Base-by-base conservation (phyloP, 2,797 vertebrate genomes). In the Lutjanus campechanus region DNA sequence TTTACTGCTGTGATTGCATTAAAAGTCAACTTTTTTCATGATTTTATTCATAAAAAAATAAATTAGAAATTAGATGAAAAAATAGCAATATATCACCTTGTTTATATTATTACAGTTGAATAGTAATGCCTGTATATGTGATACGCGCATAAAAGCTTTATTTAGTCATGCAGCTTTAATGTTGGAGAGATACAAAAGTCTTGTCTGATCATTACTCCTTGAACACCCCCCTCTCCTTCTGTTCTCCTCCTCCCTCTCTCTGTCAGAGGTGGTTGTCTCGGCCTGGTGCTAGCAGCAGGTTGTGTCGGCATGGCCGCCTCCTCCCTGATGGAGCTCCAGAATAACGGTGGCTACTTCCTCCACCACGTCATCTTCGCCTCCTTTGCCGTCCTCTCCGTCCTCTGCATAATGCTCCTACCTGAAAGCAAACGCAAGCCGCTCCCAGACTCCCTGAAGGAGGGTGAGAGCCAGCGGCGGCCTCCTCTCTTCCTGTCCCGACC, bases 351-450 rank as follows among this genome's bases (percentile, higher is more conserved):
- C 54, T 97, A 97, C 94, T 98, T 98, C 93, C 95, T 98, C 72
- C 97, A 97, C 88, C 97, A 97, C 0, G 92, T 97, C n/a, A 85
- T 97, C 72, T 97, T 98, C 0, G 90, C 97, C 43, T 96, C 97
- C 56, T 98, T 97, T 8, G 95, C 97, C 5, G 92, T 98, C 76
- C 96, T 98, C 3, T 94, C 96, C 0, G 96, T 98, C 49, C 95
- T 97, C 60, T 96, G 96, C 77, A 92, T 98, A 79, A 97, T 98
- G 95, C 90, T 97, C 2, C 95, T 98, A 47, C 97, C 97, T 0
- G 97, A 97, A 89, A 98, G 95, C 96, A 96, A 91, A 16, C 89
- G 95, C 82, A 96, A 94, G 65, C 73, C 86, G 0, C 96, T 98
- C 62, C 97, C 98, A 0, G 96, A 97, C 85, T 96, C 96, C 0